These are phyloP conservation scores for Callipepla californica DNA, from an alignment of 2,113 vertebrate genomes.

Conservation along the genomic window DNA sequence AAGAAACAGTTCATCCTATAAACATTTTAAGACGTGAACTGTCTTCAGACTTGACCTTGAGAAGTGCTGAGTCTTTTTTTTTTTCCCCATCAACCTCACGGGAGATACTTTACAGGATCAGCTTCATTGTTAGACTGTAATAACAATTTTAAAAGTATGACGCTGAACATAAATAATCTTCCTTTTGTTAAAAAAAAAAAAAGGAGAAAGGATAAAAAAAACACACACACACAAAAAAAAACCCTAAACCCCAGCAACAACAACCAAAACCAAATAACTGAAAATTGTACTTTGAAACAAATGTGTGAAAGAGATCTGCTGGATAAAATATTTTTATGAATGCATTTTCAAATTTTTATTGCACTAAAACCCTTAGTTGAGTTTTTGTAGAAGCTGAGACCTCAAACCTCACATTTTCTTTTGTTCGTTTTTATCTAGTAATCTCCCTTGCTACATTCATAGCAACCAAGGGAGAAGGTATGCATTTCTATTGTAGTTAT, in stretches of 20 bases:
- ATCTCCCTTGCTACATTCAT: neutral
- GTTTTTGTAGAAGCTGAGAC: neutral
- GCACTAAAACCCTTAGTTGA: neutral
- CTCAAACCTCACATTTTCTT: neutral
- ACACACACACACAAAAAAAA: neutral
- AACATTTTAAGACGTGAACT: neutral
- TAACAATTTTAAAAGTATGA: neutral
- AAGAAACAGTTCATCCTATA: neutral
- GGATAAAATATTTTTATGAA: neutral
- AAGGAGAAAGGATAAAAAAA: neutral
- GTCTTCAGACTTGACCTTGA: constrained; percentile 17
- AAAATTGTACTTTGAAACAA: neutral
- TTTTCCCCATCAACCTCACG: neutral
- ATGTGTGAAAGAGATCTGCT: neutral
- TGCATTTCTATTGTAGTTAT: neutral
- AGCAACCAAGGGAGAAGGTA: neutral
- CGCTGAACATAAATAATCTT: neutral
- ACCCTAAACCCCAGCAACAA: too few species aligned
- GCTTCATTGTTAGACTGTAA: neutral
- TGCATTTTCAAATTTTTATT: neutral
- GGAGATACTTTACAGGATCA: neutral
- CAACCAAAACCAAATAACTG: too few species aligned
- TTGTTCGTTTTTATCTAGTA: neutral
- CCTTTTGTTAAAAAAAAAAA: neutral
- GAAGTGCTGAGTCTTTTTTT: constrained; percentile 4